Percentiles rank a stretch among this genome's conserved stretches.
These are phyloP conservation scores for Epizoanthus scotinus DNA, from an alignment of 92 coral and sea anemone genomes.

Conservation along the genomic window DNA sequence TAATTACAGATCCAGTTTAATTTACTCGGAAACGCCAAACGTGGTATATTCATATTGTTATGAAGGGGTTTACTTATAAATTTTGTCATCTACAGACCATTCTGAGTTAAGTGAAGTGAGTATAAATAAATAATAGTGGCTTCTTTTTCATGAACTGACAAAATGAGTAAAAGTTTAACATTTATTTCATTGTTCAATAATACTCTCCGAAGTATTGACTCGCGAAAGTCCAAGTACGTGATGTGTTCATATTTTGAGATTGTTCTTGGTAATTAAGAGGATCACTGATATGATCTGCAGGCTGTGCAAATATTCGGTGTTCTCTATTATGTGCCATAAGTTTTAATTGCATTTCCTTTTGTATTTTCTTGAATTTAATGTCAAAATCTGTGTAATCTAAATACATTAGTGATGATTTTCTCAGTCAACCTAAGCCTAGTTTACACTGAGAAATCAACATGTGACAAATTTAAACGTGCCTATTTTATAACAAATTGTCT, in stretches of 20 bases:
- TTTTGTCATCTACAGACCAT: not conserved
- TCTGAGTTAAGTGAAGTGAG: no score
- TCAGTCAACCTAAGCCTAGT: not conserved
- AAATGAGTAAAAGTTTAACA: not conserved
- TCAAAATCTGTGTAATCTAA: slow-evolving; percentile 11
- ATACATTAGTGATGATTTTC: not conserved
- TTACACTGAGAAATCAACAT: not conserved
- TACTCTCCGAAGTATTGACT: not conserved
- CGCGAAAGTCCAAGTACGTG: not conserved
- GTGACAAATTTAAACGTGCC: no score
- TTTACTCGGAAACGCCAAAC: no score
- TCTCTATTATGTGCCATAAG: not conserved
- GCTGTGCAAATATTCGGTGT: not conserved
- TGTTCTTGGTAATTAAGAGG: not conserved
- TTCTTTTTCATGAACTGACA: no score
- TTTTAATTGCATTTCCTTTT: slow-evolving; percentile 1
- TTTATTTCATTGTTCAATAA: not conserved
- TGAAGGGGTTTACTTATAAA: not conserved
- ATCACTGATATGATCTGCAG: not conserved
- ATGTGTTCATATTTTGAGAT: not conserved
- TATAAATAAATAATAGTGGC: no score
- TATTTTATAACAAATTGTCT: no score
- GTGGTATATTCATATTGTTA: not conserved
- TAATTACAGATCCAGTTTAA: not conserved
- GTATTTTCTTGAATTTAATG: not conserved